A percentile compares a stretch with the other conserved stretches of the same genome.
These are phyloP conservation scores for Bibio marci DNA, from an alignment of 2,888 invertebrate genomes.

Conservation along the genomic window DNA sequence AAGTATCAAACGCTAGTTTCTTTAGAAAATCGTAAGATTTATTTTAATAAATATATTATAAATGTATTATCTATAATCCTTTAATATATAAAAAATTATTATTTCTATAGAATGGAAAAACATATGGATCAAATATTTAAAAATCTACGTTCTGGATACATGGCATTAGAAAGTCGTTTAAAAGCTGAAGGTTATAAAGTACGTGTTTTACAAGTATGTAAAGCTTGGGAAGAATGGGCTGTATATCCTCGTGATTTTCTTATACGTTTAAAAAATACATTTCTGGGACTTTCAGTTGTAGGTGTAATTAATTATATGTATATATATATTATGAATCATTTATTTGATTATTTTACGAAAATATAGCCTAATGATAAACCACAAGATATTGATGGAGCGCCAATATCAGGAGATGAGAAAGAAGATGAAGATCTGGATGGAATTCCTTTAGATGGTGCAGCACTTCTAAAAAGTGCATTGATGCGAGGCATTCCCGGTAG, in stretches of 20 bases:
- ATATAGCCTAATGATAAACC: slow-evolving; percentile 16
- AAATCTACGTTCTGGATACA: slow-evolving; percentile 52
- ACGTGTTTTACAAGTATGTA: slow-evolving; percentile 72
- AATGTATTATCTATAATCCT: too few species aligned
- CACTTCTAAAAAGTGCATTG: slow-evolving; percentile 54
- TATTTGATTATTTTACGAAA: not conserved
- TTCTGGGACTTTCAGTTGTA: slow-evolving; percentile 51
- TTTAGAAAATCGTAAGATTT: slow-evolving; percentile 70
- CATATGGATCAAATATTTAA: slow-evolving; percentile 63
- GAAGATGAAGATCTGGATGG: slow-evolving; percentile 54
- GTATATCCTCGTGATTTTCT: slow-evolving; percentile 90
- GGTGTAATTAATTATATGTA: slow-evolving; percentile 13
- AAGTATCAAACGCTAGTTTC: slow-evolving; percentile 89
- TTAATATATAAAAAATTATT: not conserved
- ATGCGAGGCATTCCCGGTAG: slow-evolving; percentile 25
- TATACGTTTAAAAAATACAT: slow-evolving; percentile 71
- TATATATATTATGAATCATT: slow-evolving; percentile 14
- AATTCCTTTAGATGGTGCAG: slow-evolving; percentile 65
- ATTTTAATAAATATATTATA: too few species aligned
- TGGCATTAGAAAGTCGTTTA: slow-evolving; percentile 60
- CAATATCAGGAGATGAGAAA: slow-evolving; percentile 32
- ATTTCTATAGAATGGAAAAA: slow-evolving; percentile 54
- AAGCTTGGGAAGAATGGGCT: slow-evolving; percentile 96
- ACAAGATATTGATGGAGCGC: slow-evolving; percentile 30
- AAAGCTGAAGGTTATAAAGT: slow-evolving; percentile 95